Base-by-base conservation (phyloP, 1,140 invertebrate genomes). In the Aricia agestis region DNA sequence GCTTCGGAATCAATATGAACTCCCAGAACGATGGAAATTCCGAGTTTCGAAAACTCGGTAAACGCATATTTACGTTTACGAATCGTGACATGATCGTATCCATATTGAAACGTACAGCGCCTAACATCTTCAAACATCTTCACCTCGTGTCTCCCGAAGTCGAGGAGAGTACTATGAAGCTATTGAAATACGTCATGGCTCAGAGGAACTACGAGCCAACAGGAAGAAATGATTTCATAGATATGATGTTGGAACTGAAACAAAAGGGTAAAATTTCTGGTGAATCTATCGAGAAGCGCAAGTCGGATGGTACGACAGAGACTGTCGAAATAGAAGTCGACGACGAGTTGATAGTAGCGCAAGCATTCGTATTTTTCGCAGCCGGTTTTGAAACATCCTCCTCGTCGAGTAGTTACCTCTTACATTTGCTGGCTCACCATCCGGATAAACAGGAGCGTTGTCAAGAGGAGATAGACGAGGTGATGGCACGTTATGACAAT, bases 331-430 rank as follows among this genome's bases (percentile, higher is more conserved):
- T 59, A 7, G 58, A 59, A 59, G n/a, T 19, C 4, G 18, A 17
- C 18, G 58, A 59, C 6, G 58, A 59, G 58, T 59, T 59, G 58
- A 42, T 67, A 45, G 17, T 45, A 10, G 66, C 36, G 13, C 36
- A 45, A 67, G 66, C 41, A 1, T 45, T 45, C 11, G 66, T 45
- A 13, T 76, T 76, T 25, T 71, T 76, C 31, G 61, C 63, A 4
- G 74, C 71, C 13, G 74, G 74, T 15, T 74, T 74, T n/a, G 75
- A 76, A 32, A 74, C 72, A 10, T 76, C 72, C n/a, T 76, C 75
- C 1, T 42, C 69, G 11, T 66, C 71, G 0, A 67, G 66, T 17
- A 75, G 74, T 52, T 71, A 45, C 36, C 31, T 72, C 7, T 36
- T 75, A 0, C 71, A 75, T 52, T 13, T 42, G 63, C 41, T 75